Conservation (phyloP, 92 coral and sea anemone genomes). For the Porites divaricata region DNA sequence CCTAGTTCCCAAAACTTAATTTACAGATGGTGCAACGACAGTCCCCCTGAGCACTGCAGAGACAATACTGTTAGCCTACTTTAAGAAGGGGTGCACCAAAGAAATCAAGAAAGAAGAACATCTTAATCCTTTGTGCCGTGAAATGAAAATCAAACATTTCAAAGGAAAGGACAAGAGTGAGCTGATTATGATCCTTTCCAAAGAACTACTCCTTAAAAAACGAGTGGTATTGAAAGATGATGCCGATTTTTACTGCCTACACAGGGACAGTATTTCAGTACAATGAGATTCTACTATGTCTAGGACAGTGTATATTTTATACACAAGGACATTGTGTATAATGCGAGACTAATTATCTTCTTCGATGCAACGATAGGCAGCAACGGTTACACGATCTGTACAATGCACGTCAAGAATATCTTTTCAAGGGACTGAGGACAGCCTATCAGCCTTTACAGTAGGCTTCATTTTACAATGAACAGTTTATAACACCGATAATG, state of each 20-base stretch:
- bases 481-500: too few species aligned
- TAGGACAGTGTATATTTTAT: slow-evolving; percentile 9
- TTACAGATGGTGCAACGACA: slow-evolving; percentile 56
- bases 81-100: slow-evolving; percentile 65
- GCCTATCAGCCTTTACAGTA: too few species aligned
- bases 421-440: too few species aligned
- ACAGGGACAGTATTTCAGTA: slow-evolving; percentile 46
- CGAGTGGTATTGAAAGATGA: slow-evolving; percentile 51
- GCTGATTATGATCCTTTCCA: slow-evolving; percentile 58
- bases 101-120: slow-evolving; percentile 75
- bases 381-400: too few species aligned
- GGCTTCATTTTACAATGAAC: too few species aligned
- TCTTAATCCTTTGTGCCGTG: slow-evolving; percentile 60
- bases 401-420: too few species aligned
- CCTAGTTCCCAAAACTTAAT: slow-evolving; percentile 13
- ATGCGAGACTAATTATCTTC: too few species aligned
- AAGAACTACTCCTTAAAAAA: slow-evolving; percentile 51
- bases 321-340: neutral
- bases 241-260: slow-evolving; percentile 72
- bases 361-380: too few species aligned
- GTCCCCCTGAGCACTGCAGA: slow-evolving; percentile 79
- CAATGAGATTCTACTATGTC: neutral
- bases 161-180: slow-evolving; percentile 74
- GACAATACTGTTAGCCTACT: slow-evolving; percentile 61
- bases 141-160: slow-evolving; percentile 43